These are phyloP conservation scores for Microctonus hyperodae DNA, from an alignment of 2,888 invertebrate genomes.

Conservation along the genomic window DNA sequence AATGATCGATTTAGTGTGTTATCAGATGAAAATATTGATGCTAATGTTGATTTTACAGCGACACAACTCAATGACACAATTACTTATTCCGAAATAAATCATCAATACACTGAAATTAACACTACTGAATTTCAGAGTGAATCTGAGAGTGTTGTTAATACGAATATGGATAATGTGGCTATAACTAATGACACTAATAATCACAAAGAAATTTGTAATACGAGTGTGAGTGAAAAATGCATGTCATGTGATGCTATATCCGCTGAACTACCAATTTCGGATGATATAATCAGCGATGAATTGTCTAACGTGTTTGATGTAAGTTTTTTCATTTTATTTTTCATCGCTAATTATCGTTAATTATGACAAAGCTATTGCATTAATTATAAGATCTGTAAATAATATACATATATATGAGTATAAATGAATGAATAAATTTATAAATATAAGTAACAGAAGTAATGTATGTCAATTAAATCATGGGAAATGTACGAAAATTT, in stretches of 20 bases:
- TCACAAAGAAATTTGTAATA: conserved; percentile 36
- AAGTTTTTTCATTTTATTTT: conserved; percentile 48
- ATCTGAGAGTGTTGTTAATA: background rate
- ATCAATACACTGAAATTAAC: background rate
- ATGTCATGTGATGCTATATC: conserved; percentile 29
- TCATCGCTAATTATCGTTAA: background rate
- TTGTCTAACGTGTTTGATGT: conserved; percentile 57
- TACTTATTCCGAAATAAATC: background rate
- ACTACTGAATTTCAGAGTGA: background rate
- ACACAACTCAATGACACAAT: background rate
- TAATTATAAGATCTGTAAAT: too few species aligned
- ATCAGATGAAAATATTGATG: background rate
- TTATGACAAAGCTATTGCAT: background rate
- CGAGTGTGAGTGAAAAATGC: conserved; percentile 31
- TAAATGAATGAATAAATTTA: too few species aligned
- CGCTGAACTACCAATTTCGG: conserved; percentile 54
- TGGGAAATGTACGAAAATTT: too few species aligned
- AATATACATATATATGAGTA: too few species aligned
- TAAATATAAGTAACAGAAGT: too few species aligned
- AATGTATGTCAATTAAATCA: too few species aligned
- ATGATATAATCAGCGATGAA: conserved; percentile 53
- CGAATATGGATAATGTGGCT: background rate
- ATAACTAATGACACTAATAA: conserved; percentile 28
- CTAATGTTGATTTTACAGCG: background rate
- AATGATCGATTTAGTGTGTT: background rate